Base-by-base conservation (phyloP, 2,113 vertebrate species). In the Crocuta crocuta region DNA sequence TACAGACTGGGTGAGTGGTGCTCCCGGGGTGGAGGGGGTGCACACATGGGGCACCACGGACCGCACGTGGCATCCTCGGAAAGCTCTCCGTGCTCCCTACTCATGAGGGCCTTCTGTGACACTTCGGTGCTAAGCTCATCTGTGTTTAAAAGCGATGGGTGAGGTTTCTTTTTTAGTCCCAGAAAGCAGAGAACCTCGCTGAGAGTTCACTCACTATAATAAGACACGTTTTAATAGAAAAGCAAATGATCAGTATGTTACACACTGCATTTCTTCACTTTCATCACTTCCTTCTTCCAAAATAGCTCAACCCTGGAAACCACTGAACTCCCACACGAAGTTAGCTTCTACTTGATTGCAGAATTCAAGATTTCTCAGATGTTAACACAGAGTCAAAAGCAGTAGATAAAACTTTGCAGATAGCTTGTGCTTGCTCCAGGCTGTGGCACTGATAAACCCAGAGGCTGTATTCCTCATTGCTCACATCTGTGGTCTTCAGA, bases 381-480 rank as follows among this genome's bases (percentile, higher is more conserved):
- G 99, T 98, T 94, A 99, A 91, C 33, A 99, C 99, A 0, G 99
- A 99, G 98, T 99, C 99, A 58, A 99, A 99, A 7, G 99, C 99
- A 11, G 99, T 98, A 1, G 99, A 99, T 86, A 99, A 98, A 65
- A 99, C 99, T 98, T 99, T 99, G 99, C 99, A 99, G 98, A 99
- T 99, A 33, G 99, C 99, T 98, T 99, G 99, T 96, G 99, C 99
- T 98, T 99, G 99, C 82, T 99, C 99, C 97, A 99, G 98, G 97
- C 99, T 99, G 98, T 98, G 99, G 98, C 99, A 99, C 99, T 99
- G 99, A 94, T 99, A 99, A 1, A 99, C 99, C 99, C 99, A 99
- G 96, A 99, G 99, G 98, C 99, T 99, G 98, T 98, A 99, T 83
- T 99, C 99, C 90, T 99, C 99, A 13, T 99, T 99, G 92, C 99